Percentiles rank a stretch among this genome's conserved stretches.
Conservation (phyloP, 2,113 vertebrate genomes). For the Riparia riparia region DNA sequence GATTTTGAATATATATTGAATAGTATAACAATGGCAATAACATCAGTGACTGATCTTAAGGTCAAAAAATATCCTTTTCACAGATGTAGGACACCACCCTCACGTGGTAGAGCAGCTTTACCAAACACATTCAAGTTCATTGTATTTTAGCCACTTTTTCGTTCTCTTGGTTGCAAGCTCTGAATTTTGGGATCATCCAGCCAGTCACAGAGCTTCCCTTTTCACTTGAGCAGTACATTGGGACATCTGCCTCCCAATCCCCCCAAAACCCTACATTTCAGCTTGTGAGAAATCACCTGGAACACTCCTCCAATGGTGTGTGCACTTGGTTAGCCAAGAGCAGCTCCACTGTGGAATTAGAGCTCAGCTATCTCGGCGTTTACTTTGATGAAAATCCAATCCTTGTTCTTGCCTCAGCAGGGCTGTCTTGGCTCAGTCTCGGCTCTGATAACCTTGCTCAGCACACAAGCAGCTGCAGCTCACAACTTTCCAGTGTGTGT, state of each 20-base stretch:
- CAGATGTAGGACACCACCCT: not conserved
- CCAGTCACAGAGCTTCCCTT: not conserved
- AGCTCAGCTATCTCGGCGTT: not conserved
- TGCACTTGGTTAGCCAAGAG: not conserved
- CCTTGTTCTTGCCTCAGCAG: not conserved
- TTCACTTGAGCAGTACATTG: not conserved
- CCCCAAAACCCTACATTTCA: not conserved
- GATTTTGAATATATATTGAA: not conserved
- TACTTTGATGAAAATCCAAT: not conserved
- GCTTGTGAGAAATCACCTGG: not conserved
- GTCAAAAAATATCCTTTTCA: not conserved
- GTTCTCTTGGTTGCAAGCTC: not conserved
- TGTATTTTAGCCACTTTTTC: not conserved
- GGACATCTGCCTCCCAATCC: rapidly evolving
- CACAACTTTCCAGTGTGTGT: not conserved
- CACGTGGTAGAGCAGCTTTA: not conserved
- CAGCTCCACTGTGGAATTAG: not conserved
- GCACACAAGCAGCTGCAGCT: not conserved
- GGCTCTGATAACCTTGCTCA: slow-evolving; percentile 1
- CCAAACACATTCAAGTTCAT: not conserved
- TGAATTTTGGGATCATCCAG: not conserved
- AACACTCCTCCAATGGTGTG: not conserved
- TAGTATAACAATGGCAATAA: not conserved
- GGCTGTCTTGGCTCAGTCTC: not conserved
- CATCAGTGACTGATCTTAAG: not conserved